A percentile compares a stretch with the other conserved stretches of the same genome.
phyloP scores from a whole-genome alignment of 23 tunicate genomes.

The Halocynthia aurantium region DNA sequence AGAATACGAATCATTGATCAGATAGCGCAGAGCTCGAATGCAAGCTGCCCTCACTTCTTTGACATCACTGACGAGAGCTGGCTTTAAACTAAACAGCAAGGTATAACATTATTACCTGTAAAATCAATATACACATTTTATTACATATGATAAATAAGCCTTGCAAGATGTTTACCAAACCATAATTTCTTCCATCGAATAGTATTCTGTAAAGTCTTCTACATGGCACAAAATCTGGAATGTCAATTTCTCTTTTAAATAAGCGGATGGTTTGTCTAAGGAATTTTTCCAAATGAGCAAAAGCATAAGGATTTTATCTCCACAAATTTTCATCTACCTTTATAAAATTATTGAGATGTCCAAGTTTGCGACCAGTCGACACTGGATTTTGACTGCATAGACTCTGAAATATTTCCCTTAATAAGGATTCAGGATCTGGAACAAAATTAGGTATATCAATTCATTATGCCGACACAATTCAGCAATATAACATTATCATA shows the following conservation, averaged over 20 bases:
- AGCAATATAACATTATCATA: background rate
- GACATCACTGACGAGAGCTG: slow-evolving; percentile 69
- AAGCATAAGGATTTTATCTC: background rate
- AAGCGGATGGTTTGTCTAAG: background rate
- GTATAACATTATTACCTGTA: no score
- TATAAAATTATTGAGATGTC: slow-evolving; percentile 69
- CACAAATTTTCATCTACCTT: slow-evolving; percentile 24
- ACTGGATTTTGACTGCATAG: slow-evolving; percentile 27
- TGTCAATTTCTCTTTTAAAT: background rate
- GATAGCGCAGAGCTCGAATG: slow-evolving; percentile 67
- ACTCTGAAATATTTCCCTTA: slow-evolving; percentile 48
- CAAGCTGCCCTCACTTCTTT: slow-evolving; percentile 86
- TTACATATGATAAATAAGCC: no score
- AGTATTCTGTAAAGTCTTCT: slow-evolving; percentile 37
- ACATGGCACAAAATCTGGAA: slow-evolving; percentile 60
- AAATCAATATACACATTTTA: no score
- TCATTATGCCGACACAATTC: background rate
- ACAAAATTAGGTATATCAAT: background rate
- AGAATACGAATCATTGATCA: slow-evolving; percentile 46
- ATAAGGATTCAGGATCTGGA: slow-evolving; percentile 56
- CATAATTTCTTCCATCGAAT: slow-evolving; percentile 76
- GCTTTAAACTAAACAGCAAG: slow-evolving; percentile 39
- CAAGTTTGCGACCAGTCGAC: slow-evolving; percentile 49
- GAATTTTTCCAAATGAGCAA: background rate
- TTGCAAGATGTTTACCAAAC: slow-evolving; percentile 30